Evolutionary conservation across 2,797 vertebrate genomes (phyloP).

Genomic region (Cheirogaleus major): DNA sequence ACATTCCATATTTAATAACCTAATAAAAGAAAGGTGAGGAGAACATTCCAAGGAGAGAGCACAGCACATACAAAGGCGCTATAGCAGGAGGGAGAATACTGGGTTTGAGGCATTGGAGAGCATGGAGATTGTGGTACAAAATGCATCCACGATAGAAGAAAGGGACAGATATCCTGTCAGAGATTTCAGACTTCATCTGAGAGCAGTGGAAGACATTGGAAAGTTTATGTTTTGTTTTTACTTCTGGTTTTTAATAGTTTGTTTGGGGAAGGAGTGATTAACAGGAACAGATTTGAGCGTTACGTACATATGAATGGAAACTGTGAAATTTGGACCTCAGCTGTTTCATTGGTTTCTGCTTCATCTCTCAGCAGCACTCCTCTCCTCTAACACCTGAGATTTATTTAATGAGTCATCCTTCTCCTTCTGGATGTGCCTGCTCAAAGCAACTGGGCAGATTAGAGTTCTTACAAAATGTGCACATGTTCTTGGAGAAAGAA

Average conservation of each 20-base stretch:
- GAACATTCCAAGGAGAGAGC: not conserved
- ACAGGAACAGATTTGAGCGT: not conserved
- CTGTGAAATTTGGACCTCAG: conserved; percentile 57
- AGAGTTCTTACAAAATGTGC: not conserved
- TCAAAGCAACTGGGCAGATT: not conserved
- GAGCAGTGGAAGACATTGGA: not conserved
- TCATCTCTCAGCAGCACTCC: conserved; percentile 28
- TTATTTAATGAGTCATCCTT: conserved; percentile 8
- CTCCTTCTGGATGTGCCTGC: not conserved
- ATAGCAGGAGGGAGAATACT: not conserved
- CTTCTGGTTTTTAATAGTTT: not conserved
- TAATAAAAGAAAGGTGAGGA: not conserved
- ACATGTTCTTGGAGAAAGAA: not conserved
- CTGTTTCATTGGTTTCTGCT: conserved; percentile 31
- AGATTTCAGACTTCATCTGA: not conserved
- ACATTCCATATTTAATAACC: too few relatives aligned
- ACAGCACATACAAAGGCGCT: not conserved
- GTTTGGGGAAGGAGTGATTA: not conserved
- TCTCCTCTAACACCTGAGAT: conserved; percentile 51
- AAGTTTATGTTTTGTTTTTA: not conserved
- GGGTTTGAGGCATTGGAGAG: not conserved
- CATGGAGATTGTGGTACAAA: not conserved
- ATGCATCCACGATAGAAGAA: not conserved
- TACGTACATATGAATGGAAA: not conserved
- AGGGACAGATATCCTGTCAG: not conserved